Evolutionary conservation across 2,888 invertebrate species (phyloP).

Genomic region (Dromius quadrimaculatus): DNA sequence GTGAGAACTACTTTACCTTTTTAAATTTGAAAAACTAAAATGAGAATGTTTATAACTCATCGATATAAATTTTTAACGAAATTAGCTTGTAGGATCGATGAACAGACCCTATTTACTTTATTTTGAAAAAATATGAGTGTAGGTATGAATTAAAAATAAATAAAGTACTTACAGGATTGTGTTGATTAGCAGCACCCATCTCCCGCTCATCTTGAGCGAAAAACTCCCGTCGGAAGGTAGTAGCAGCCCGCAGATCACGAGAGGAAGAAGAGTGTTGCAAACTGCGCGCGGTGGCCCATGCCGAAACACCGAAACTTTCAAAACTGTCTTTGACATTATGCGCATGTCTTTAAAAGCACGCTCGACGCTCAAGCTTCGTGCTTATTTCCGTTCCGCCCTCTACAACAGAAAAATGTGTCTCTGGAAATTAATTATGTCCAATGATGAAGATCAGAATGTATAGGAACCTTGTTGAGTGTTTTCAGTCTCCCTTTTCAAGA

Average conservation of each 20-base stretch:
- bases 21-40: too few species aligned
- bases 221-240: slow-evolving; percentile 14
- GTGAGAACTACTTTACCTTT: too few species aligned
- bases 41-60: too few species aligned
- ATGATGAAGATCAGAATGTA: neutral
- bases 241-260: slow-evolving; percentile 25
- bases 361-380: slow-evolving; percentile 29
- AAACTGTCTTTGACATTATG: slow-evolving; percentile 53
- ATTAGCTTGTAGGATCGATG: too few species aligned
- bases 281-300: slow-evolving; percentile 54
- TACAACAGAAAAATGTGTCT: neutral
- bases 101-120: too few species aligned
- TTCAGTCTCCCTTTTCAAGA: slow-evolving; percentile 5
- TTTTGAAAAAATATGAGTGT: too few species aligned
- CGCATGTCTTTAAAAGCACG: slow-evolving; percentile 53
- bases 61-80: too few species aligned
- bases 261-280: slow-evolving; percentile 39
- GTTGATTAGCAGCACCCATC: neutral
- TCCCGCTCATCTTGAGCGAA: slow-evolving; percentile 15
- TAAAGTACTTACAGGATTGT: slow-evolving; percentile 4
- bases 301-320: slow-evolving; percentile 57
- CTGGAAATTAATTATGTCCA: slow-evolving; percentile 16
- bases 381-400: slow-evolving; percentile 33
- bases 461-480: slow-evolving; percentile 9
- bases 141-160: too few species aligned